phyloP scores from a whole-genome alignment of 2,888 invertebrate genomes.

The Unio pictorum region DNA sequence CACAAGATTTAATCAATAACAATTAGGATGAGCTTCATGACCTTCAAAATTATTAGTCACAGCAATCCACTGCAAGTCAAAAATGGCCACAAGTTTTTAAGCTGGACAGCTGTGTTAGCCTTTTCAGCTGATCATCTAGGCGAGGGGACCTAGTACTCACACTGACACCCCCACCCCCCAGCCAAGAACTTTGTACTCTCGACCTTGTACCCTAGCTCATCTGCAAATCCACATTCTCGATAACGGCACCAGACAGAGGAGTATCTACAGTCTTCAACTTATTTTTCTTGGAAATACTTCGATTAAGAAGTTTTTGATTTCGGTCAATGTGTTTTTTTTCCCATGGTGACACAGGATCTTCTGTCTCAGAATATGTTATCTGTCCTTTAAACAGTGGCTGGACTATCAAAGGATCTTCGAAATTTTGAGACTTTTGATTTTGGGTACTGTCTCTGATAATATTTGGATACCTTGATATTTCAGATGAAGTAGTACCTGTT shows the following conservation, averaged over 20 bases:
- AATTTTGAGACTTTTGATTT: conserved; percentile 13
- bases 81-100: conserved; percentile 1
- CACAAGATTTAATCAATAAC: no score
- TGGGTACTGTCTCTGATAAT: conserved; percentile 25
- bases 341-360: conserved; percentile 12
- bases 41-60: no score
- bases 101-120: conserved; percentile 34
- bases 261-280: not conserved
- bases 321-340: conserved; percentile 9
- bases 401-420: conserved; percentile 22
- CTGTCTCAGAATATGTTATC: conserved; percentile 10
- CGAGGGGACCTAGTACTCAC: conserved; percentile 25
- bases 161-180: conserved; percentile 19
- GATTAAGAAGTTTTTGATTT: not conserved
- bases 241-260: conserved; percentile 4
- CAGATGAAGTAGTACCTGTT: conserved; percentile 12
- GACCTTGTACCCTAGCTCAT: conserved; percentile 35
- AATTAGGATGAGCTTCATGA: no score
- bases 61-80: no score
- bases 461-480: conserved; percentile 16
- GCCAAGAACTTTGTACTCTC: conserved; percentile 24
- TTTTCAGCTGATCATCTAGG: conserved; percentile 35
- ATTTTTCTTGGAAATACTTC: conserved; percentile 1
- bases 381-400: conserved; percentile 25
- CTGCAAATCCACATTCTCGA: conserved; percentile 23